Conservation (phyloP, 2,888 invertebrate genomes). For the Apamea monoglypha region DNA sequence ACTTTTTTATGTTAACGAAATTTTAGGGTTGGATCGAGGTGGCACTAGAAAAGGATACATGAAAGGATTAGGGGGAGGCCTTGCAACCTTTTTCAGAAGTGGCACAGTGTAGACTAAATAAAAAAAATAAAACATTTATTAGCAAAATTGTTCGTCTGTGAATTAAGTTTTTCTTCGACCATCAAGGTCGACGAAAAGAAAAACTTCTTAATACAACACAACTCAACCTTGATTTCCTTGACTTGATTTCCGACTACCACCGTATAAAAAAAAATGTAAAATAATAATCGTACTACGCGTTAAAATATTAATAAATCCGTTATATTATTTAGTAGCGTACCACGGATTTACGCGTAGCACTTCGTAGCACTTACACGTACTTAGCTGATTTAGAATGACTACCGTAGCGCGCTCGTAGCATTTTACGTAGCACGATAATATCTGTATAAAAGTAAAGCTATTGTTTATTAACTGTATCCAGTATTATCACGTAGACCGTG, state of each 20-base stretch:
- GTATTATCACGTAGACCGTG: slow-evolving; percentile 34
- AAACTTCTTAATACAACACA: too few relatives aligned
- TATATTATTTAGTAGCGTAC: slow-evolving; percentile 15
- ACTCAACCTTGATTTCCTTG: background rate
- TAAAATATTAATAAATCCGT: slow-evolving; percentile 31
- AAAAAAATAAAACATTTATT: too few relatives aligned
- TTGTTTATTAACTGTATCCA: slow-evolving; percentile 26
- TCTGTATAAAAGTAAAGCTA: slow-evolving; percentile 40
- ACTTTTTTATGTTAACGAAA: too few relatives aligned
- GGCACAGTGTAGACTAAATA: too few relatives aligned
- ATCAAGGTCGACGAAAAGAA: too few relatives aligned
- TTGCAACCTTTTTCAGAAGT: too few relatives aligned
- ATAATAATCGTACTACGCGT: background rate
- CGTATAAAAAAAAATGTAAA: background rate
- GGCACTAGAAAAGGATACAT: too few relatives aligned
- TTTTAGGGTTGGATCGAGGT: too few relatives aligned
- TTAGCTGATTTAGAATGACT: slow-evolving; percentile 59
- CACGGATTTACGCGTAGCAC: slow-evolving; percentile 50
- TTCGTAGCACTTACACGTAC: slow-evolving; percentile 60
- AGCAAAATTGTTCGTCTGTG: too few relatives aligned
- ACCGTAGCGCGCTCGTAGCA: slow-evolving; percentile 62
- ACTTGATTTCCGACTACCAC: too few relatives aligned
- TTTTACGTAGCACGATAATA: slow-evolving; percentile 58
- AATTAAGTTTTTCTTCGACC: too few relatives aligned
- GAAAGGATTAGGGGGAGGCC: too few relatives aligned